Conservation (phyloP, 2,888 invertebrate genomes). For the Drosophila maculinotata region DNA sequence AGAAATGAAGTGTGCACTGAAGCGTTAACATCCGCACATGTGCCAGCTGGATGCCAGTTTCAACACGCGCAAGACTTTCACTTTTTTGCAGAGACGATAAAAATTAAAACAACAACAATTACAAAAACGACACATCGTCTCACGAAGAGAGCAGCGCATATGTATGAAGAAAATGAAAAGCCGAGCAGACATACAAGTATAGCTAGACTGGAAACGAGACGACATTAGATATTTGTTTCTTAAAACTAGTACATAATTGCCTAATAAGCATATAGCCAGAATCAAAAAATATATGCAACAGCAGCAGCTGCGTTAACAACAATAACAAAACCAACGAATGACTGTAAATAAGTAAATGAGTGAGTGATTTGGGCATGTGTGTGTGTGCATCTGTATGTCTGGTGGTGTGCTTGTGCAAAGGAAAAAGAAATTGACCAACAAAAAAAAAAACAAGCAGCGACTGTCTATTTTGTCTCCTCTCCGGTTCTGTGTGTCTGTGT, state of each 20-base stretch:
- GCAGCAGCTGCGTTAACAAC: slow-evolving; percentile 47
- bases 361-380: slow-evolving; percentile 25
- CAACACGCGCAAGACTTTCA: slow-evolving; percentile 59
- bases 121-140: slow-evolving; percentile 52
- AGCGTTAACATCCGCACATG: slow-evolving; percentile 19
- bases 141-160: slow-evolving; percentile 47
- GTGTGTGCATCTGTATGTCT: slow-evolving; percentile 19
- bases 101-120: slow-evolving; percentile 66
- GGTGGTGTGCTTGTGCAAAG: slow-evolving; percentile 27
- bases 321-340: slow-evolving; percentile 48
- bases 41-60: slow-evolving; percentile 25
- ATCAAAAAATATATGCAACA: slow-evolving; percentile 42
- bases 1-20: slow-evolving; percentile 17
- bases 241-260: slow-evolving; percentile 35
- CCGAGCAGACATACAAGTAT: slow-evolving; percentile 33
- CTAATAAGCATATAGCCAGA: slow-evolving; percentile 37
- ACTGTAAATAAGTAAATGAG: slow-evolving; percentile 34
- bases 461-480: slow-evolving; percentile 27
- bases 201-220: slow-evolving; percentile 31
- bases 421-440: slow-evolving; percentile 55
- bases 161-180: slow-evolving; percentile 41
- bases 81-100: slow-evolving; percentile 64
- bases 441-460: slow-evolving; percentile 20
- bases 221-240: slow-evolving; percentile 15
- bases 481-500: slow-evolving; percentile 29